Percentiles rank a stretch among this genome's conserved stretches.
These are phyloP conservation scores for Andrena bucephala DNA, from an alignment of 2,888 invertebrate genomes.

Conservation along the genomic window DNA sequence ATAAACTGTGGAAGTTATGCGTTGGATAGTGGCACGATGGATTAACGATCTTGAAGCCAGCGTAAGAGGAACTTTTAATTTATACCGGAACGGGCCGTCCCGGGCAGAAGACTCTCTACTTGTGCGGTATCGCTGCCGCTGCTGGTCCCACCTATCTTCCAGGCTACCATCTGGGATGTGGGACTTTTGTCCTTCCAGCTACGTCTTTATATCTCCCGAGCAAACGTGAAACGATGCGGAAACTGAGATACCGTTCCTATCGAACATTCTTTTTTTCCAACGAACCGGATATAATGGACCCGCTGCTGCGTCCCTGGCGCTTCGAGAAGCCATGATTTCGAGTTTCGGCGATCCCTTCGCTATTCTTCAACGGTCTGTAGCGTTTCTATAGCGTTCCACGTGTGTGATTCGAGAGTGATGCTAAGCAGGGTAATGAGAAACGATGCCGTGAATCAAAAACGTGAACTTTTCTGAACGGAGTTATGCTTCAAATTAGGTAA, in stretches of 20 bases:
- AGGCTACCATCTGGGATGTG: conserved; percentile 47
- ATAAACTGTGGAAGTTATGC: conserved; percentile 71
- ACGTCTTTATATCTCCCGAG: conserved; percentile 57
- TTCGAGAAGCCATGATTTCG: neutral
- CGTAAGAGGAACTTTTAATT: conserved; percentile 75
- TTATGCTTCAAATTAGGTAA: neutral
- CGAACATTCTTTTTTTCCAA: conserved; percentile 44
- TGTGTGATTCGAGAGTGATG: neutral
- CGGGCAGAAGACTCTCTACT: conserved; percentile 44
- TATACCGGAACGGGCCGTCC: conserved; percentile 68
- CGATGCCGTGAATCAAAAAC: neutral
- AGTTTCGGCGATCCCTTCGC: conserved; percentile 14
- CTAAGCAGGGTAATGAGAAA: neutral
- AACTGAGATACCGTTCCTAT: conserved; percentile 65
- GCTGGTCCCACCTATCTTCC: conserved; percentile 11
- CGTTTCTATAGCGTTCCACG: neutral
- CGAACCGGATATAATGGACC: conserved; percentile 50
- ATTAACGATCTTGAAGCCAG: conserved; percentile 77
- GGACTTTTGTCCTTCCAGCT: conserved; percentile 67
- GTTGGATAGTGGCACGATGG: conserved; percentile 73
- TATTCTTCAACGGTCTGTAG: neutral
- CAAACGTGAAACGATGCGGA: conserved; percentile 69
- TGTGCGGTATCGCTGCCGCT: conserved; percentile 47
- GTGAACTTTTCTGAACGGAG: neutral
- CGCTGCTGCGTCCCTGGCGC: conserved; percentile 5